Base-by-base conservation (phyloP, 2,113 vertebrate species). In the Dolichallabes microphthalmus region DNA sequence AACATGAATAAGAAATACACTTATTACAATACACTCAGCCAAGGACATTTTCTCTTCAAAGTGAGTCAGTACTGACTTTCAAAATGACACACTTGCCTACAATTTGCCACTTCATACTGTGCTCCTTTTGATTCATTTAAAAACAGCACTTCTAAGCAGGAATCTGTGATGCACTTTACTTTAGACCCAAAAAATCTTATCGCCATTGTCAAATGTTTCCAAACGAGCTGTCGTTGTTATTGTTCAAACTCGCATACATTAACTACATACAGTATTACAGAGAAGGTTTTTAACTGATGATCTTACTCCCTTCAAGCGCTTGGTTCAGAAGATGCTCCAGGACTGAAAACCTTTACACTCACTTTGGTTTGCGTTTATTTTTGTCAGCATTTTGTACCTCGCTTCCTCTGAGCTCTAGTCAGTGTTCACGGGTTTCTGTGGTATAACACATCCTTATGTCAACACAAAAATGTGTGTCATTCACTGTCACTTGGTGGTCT, bases 21-120 rank as follows among this genome's bases (percentile, higher is more conserved):
- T 25, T 20, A n/a, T n/a, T n/a, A n/a, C n/a, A n/a, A n/a, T n/a
- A n/a, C 63, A 20, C 39, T 50, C 25, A 45, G 63, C 32, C 12
- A 80, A 50, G 55, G 60, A 61, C 10, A n/a, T 39, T 61, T 80
- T 32, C 64, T 50, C 25, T 80, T 58, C 53, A 71, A 58, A n/a
- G 22, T 58, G 52, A 69, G 84, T 85, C 77, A 61, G 14, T 20
- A 73, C 64, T 20, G 77, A 39, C 9, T 75, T 81, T 82, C 78
- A 75, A 55, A 74, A 75, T 30, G 73, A 77, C 11, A n/a, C 84
- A 73, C 74, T 64, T n/a, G 19, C 52, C n/a, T 60, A 22, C 9
- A 35, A 19, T 79, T 14, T 11, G 4, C 35, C 22, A 50, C 17
- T 85, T 45, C 32, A 80, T 30, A 2, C 27, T 20, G 27, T 32